Evolutionary conservation across 1,140 invertebrate genomes (phyloP), one percentile per base, ranked within the genome.

Genomic region (Drosophila aff.): DNA sequence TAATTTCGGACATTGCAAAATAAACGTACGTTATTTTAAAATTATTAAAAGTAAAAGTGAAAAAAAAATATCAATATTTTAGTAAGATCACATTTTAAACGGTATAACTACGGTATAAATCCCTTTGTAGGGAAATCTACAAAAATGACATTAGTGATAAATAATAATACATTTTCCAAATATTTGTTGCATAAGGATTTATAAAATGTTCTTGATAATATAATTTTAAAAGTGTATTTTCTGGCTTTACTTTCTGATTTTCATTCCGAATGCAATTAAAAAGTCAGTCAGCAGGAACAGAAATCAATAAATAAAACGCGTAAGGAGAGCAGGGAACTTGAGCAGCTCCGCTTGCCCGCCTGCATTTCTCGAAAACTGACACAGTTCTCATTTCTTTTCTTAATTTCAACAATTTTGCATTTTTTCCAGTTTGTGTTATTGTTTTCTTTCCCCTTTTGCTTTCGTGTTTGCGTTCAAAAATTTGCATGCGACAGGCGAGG

Each of bases 401-500:
- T 67, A 46, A 69, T 71, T 71, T 71, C 23, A 46, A 18, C 23
- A 72, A 47, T 72, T 73, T 38, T 71, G 68, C 38, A 59, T 60
- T 60, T 52, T 15, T 15, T 13, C 26, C 62, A 61, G 62, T 33
- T 66, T 4, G 26, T 33, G 33, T 46, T 66, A 36, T 69, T 67
- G 66, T 67, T 68, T 69, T 53, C 16, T 40, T 52, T 52, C 11
- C 23, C 43, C 55, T 52, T 61, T 72, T 73, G 43, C 67, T 43
- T 61, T 73, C 67, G 69, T 50, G 69, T 41, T 72, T 72, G 44
- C 36, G 58, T 72, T 28, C 36, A 13, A 46, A 52, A 41, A 44
- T 72, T 61, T 73, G 69, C 69, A 73, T 73, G 67, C 53, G 53
- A 60, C 67, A 52, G 68, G 31, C 69, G 46, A 61, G 53, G 23